Percentiles rank a stretch among this genome's conserved stretches.
phyloP scores from a whole-genome alignment of 2,888 invertebrate genomes.

The Dicycla oo region DNA sequence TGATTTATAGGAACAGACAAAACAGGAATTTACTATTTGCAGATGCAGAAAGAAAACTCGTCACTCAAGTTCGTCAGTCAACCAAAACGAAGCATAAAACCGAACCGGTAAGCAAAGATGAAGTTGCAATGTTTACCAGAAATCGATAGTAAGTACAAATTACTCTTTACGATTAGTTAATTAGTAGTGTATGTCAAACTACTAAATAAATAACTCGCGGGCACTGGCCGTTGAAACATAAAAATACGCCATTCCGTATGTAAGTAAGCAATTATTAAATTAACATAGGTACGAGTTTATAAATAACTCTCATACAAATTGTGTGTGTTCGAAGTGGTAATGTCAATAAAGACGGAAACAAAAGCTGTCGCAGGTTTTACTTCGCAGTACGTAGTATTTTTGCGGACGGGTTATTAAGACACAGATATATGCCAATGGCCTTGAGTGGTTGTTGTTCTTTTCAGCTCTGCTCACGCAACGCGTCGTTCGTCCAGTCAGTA shows the following conservation, averaged over 20 bases:
- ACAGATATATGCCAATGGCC: no score
- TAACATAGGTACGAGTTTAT: slow-evolving; percentile 52
- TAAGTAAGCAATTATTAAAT: slow-evolving; percentile 52
- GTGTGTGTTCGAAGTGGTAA: slow-evolving; percentile 55
- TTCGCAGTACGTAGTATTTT: slow-evolving; percentile 20
- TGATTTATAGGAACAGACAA: no score
- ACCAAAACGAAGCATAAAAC: slow-evolving; percentile 22
- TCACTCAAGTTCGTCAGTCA: not conserved
- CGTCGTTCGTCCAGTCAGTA: no score
- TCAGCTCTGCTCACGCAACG: no score
- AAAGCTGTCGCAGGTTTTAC: slow-evolving; percentile 37
- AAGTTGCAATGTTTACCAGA: slow-evolving; percentile 59
- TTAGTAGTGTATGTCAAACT: slow-evolving; percentile 62
- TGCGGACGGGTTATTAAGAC: slow-evolving; percentile 11
- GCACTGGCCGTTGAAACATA: slow-evolving; percentile 46
- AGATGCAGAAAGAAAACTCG: slow-evolving; percentile 10
- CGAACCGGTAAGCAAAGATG: slow-evolving; percentile 37
- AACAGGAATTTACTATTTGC: not conserved
- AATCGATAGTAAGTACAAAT: slow-evolving; percentile 54
- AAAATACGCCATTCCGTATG: slow-evolving; percentile 45
- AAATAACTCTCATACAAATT: slow-evolving; percentile 60
- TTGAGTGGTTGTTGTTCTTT: no score
- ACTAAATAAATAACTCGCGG: slow-evolving; percentile 43
- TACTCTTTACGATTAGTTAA: slow-evolving; percentile 61
- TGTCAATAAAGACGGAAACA: slow-evolving; percentile 58